Percentiles rank a stretch among this genome's conserved stretches.
Evolutionary conservation across 2,113 vertebrate genomes (phyloP).

Genomic region (Synodontis membranacea): DNA sequence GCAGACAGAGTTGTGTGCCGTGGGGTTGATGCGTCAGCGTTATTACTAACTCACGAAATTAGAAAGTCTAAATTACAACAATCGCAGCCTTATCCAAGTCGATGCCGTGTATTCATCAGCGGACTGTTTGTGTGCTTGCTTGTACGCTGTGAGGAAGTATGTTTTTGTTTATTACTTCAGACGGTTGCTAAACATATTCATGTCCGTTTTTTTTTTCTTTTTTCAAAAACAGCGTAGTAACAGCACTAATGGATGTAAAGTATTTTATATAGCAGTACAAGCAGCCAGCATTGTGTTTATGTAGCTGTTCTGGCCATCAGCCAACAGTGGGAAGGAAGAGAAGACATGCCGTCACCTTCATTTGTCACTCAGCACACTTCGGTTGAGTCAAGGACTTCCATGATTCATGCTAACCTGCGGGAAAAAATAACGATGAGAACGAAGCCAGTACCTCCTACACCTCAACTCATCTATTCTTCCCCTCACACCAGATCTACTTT

Average conservation of each 20-base stretch:
- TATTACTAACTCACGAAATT: constrained; percentile 43
- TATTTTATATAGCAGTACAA: neutral
- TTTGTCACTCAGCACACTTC: constrained; percentile 58
- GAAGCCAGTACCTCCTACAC: constrained; percentile 40
- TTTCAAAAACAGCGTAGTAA: no score
- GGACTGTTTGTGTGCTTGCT: neutral
- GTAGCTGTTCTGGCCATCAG: constrained; percentile 40
- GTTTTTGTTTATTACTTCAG: neutral
- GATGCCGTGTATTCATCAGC: neutral
- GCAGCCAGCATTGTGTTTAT: neutral
- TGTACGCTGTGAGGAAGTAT: neutral
- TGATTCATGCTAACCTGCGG: constrained; percentile 68
- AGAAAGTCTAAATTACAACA: constrained; percentile 36
- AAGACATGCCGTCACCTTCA: constrained; percentile 71
- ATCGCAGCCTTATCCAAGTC: neutral
- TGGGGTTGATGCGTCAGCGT: constrained; percentile 34
- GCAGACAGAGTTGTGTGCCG: constrained; percentile 21
- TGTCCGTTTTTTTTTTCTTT: no score
- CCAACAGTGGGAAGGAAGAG: constrained; percentile 59
- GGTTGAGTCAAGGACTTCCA: constrained; percentile 68
- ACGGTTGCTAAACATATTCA: neutral
- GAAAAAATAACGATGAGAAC: constrained; percentile 51
- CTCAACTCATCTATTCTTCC: constrained; percentile 46
- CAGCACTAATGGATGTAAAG: neutral
- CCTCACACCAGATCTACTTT: constrained; percentile 49